Evolutionary conservation across 2,797 vertebrate species (phyloP).

Genomic region (Pitangus sulphuratus): DNA sequence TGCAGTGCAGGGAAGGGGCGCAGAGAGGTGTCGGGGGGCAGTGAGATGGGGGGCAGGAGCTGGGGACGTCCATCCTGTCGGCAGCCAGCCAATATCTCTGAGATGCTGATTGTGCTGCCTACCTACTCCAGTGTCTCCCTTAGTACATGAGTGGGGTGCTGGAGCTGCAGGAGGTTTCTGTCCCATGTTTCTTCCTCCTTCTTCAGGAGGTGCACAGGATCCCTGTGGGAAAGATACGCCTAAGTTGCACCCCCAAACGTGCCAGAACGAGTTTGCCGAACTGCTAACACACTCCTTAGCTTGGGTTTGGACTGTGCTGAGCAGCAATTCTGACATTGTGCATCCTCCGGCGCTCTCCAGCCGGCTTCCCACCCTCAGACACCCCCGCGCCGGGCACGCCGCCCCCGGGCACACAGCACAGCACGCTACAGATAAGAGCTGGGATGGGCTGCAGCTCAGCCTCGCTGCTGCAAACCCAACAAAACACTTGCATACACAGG

Average conservation of each 20-base stretch:
- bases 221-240: not conserved
- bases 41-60: not conserved
- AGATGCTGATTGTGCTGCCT: not conserved
- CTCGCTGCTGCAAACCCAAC: not conserved
- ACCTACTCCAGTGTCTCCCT: not conserved
- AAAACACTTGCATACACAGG: not conserved
- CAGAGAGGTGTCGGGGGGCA: not conserved
- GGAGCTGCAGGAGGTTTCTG: not conserved
- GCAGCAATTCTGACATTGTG: not conserved
- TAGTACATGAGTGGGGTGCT: not conserved
- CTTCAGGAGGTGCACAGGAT: not conserved
- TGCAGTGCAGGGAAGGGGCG: not conserved
- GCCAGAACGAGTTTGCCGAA: not conserved
- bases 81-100: not conserved
- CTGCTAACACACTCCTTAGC: not conserved
- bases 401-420: not conserved
- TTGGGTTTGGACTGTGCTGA: not conserved
- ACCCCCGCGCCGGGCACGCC: fast-evolving
- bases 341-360: not conserved
- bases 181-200: not conserved
- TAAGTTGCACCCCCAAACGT: not conserved
- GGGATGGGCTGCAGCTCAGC: not conserved
- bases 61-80: not conserved
- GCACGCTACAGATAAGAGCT: not conserved
- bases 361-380: not conserved